A percentile compares a stretch with the other conserved stretches of the same genome.
phyloP scores from a whole-genome alignment of 2,888 invertebrate genomes.

The Syritta pipiens region DNA sequence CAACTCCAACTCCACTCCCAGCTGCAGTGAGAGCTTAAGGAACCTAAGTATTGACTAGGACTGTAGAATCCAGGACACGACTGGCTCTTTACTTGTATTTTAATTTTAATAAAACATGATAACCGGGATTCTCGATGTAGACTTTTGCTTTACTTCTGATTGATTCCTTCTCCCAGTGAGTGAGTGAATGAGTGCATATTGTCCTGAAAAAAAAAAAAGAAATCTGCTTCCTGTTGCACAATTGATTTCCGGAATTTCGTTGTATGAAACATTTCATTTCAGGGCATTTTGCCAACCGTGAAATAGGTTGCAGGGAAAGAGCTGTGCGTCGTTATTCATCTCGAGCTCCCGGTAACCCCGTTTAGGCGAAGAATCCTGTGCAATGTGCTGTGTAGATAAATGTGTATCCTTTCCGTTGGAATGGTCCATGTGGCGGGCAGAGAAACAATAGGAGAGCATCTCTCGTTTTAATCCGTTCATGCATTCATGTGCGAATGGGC shows the following conservation, averaged over 20 bases:
- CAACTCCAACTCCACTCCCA: neutral
- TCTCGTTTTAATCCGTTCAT: constrained; percentile 13
- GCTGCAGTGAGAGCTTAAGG: constrained; percentile 18
- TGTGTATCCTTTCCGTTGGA: neutral
- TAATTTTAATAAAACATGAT: constrained; percentile 9
- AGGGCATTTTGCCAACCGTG: constrained; percentile 36
- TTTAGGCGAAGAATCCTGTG: constrained; percentile 13
- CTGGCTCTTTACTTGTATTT: neutral
- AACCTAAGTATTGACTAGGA: constrained; percentile 32
- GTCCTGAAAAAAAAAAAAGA: too few relatives aligned
- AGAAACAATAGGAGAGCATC: constrained; percentile 12
- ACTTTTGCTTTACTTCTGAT: too few relatives aligned
- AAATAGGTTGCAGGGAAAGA: constrained; percentile 35
- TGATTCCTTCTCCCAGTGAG: constrained; percentile 5
- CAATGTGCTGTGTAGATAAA: constrained; percentile 25
- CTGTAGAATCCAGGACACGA: too few relatives aligned
- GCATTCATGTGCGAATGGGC: constrained; percentile 22
- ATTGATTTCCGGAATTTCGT: constrained; percentile 16
- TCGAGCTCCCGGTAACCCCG: neutral
- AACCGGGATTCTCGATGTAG: too few relatives aligned
- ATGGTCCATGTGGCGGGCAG: neutral
- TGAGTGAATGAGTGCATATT: neutral
- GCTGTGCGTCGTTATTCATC: neutral
- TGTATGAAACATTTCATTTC: constrained; percentile 14
- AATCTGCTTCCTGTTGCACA: constrained; percentile 31